phyloP scores from a whole-genome alignment of 2,888 invertebrate species.

The Nasonovia ribisnigri region DNA sequence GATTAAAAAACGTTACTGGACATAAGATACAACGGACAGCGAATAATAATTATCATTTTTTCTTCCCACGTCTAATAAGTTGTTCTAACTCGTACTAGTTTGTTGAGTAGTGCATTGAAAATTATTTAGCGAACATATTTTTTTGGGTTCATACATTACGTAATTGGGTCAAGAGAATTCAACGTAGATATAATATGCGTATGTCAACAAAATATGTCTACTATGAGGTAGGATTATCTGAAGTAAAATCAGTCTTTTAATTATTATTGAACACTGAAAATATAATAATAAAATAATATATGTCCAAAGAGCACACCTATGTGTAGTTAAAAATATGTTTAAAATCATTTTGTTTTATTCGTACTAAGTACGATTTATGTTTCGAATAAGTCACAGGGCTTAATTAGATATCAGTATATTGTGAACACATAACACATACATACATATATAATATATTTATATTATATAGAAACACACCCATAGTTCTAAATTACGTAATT shows the following conservation, averaged over 20 bases:
- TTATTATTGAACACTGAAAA: neutral
- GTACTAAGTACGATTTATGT: neutral
- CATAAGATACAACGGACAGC: slow-evolving; percentile 26
- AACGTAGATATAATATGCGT: neutral
- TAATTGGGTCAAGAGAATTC: slow-evolving; percentile 63
- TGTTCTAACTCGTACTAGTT: neutral
- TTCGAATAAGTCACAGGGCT: neutral
- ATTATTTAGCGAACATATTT: slow-evolving; percentile 6
- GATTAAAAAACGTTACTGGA: slow-evolving; percentile 60
- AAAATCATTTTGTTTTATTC: neutral
- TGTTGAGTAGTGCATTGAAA: slow-evolving; percentile 22
- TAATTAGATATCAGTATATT: neutral
- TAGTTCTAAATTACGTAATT: neutral
- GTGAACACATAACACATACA: neutral
- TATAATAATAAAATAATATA: neutral
- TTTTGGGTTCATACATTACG: slow-evolving; percentile 37
- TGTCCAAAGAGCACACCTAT: neutral
- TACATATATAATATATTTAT: neutral
- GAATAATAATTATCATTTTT: neutral
- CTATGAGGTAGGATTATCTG: neutral
- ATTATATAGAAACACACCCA: neutral
- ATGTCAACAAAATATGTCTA: slow-evolving; percentile 43
- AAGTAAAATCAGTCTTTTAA: neutral
- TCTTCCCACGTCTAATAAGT: slow-evolving; percentile 51
- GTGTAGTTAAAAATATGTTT: neutral